Conservation (phyloP, 2,888 invertebrate species). For the Drosophila mettleri region DNA sequence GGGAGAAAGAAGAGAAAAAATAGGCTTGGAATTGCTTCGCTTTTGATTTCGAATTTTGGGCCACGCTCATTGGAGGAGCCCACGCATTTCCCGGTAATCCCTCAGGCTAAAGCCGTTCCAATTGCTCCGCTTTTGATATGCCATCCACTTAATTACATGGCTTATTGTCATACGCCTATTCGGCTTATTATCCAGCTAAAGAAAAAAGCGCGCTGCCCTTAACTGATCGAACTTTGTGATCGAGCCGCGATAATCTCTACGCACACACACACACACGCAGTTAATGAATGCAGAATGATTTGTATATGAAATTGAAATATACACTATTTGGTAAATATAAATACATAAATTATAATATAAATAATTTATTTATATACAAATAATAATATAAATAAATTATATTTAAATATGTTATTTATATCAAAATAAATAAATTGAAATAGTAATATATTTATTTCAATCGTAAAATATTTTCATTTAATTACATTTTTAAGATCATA, state of each 20-base stretch:
- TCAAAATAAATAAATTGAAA: too few species aligned
- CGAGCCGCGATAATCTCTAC: conserved; percentile 66
- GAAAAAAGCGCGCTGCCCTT: conserved; percentile 66
- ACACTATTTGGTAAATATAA: conserved; percentile 8
- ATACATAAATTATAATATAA: too few species aligned
- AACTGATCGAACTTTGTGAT: conserved; percentile 79
- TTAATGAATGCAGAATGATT: not conserved
- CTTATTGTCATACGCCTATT: conserved; percentile 80
- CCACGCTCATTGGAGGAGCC: conserved; percentile 36
- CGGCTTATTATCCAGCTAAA: conserved; percentile 74
- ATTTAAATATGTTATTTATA: too few species aligned
- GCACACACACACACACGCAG: conserved; percentile 17
- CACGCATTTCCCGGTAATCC: conserved; percentile 74
- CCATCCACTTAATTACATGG: conserved; percentile 75
- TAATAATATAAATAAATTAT: too few species aligned
- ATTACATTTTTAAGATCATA: too few species aligned
- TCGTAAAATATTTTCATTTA: too few species aligned
- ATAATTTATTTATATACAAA: too few species aligned
- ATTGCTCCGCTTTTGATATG: conserved; percentile 65
- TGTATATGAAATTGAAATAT: conserved; percentile 30
- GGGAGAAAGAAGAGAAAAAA: not conserved
- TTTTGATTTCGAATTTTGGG: conserved; percentile 3
- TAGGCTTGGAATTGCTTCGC: conserved; percentile 7
- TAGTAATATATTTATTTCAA: too few species aligned
- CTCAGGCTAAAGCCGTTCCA: conserved; percentile 42